A percentile compares a stretch with the other conserved stretches of the same genome.
Evolutionary conservation across 2,113 vertebrate genomes (phyloP).

Genomic region (Danio rerio): DNA sequence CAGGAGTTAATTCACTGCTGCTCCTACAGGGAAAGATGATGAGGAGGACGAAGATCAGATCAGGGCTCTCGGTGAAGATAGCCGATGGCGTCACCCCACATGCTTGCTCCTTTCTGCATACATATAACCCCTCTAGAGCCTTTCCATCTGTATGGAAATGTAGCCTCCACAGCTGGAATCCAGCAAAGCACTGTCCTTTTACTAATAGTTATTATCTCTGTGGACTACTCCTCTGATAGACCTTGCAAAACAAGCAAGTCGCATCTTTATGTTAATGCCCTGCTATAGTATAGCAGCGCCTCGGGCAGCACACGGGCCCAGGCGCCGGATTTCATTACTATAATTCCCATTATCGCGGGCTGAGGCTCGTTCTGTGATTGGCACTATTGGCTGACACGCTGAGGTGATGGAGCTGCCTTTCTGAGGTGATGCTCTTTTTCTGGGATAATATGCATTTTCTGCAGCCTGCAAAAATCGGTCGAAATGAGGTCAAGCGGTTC

Average conservation of each 20-base stretch:
- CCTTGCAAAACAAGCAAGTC: constrained; percentile 91
- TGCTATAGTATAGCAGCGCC: constrained; percentile 69
- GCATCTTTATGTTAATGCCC: constrained; percentile 89
- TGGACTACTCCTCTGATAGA: constrained; percentile 87
- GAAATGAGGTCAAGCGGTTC: not conserved
- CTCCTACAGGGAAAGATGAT: constrained; percentile 30
- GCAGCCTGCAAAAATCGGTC: not conserved
- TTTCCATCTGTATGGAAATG: constrained; percentile 99
- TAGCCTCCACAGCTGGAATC: constrained; percentile 94
- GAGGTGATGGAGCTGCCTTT: constrained; percentile 45
- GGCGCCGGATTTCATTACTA: constrained; percentile 82
- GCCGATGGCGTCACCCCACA: constrained; percentile 86
- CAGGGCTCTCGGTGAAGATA: constrained; percentile 75
- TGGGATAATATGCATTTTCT: not conserved
- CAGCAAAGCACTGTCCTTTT: constrained; percentile 93
- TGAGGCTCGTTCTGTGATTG: constrained; percentile 77
- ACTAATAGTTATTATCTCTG: constrained; percentile 99
- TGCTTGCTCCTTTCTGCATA: constrained; percentile 71
- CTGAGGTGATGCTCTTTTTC: constrained; percentile 36
- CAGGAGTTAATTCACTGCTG: constrained; percentile 31
- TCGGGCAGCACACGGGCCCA: constrained; percentile 68
- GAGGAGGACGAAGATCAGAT: constrained; percentile 61
- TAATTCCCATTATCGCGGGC: constrained; percentile 81
- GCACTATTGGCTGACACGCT: constrained; percentile 64
- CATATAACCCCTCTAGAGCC: constrained; percentile 97